phyloP scores from a whole-genome alignment of 1,140 invertebrate species.

The Periplaneta americana region DNA sequence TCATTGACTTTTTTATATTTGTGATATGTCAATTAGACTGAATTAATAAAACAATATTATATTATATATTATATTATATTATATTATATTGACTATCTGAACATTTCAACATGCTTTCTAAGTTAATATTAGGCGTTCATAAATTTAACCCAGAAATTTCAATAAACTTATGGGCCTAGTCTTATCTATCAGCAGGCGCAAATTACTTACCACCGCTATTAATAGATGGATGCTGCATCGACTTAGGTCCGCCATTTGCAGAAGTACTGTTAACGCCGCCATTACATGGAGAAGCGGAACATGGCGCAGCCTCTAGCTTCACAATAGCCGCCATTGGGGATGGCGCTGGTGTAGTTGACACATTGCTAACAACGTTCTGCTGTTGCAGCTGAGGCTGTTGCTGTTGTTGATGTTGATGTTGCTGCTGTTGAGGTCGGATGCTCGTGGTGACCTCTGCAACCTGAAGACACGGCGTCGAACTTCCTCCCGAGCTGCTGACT shows the following conservation, averaged over 20 bases:
- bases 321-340: neutral
- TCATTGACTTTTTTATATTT: no score
- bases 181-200: no score
- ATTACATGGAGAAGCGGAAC: neutral
- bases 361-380: neutral
- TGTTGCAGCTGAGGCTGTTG: no score
- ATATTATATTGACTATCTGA: no score
- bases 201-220: neutral
- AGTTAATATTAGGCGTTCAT: no score
- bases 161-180: no score
- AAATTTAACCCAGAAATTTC: no score
- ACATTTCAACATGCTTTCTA: no score
- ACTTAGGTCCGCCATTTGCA: neutral
- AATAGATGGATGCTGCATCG: neutral
- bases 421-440: neutral
- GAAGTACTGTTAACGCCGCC: neutral
- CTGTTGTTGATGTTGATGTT: neutral
- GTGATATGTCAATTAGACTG: no score
- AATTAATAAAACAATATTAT: no score
- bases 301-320: constrained; percentile 9
- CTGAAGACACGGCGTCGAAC: neutral
- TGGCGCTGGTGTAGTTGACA: neutral
- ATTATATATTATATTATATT: no score
- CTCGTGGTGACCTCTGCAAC: constrained; percentile 16
- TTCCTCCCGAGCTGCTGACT: neutral